Evolutionary conservation across 2,888 invertebrate genomes (phyloP).

Genomic region (Ornithoptera alexandrae): DNA sequence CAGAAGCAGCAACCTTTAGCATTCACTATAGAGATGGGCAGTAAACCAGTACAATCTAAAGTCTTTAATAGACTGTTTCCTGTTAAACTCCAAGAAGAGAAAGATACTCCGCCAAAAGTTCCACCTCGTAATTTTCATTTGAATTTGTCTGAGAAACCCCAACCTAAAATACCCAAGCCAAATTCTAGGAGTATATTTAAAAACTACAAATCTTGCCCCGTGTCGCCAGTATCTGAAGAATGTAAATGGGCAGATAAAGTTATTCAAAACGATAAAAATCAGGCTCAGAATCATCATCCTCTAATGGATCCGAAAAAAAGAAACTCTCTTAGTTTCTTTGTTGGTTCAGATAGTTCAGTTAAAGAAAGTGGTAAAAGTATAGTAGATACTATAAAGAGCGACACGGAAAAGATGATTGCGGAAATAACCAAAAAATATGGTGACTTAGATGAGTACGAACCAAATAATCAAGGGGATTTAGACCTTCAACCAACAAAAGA

Average conservation of each 20-base stretch:
- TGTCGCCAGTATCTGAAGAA: constrained; percentile 90
- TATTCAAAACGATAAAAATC: constrained; percentile 50
- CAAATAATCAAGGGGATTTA: constrained; percentile 52
- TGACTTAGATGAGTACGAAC: constrained; percentile 77
- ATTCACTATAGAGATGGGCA: constrained; percentile 63
- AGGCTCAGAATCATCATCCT: constrained; percentile 51
- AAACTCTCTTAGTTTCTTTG: constrained; percentile 83
- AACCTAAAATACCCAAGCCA: constrained; percentile 57
- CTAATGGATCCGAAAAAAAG: constrained; percentile 75
- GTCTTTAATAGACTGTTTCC: constrained; percentile 72
- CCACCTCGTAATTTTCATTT: constrained; percentile 66
- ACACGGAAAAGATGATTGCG: constrained; percentile 83
- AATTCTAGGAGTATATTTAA: constrained; percentile 80
- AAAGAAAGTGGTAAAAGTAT: constrained; percentile 78
- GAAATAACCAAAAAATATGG: constrained; percentile 83
- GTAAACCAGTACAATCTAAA: constrained; percentile 61
- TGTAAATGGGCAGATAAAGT: constrained; percentile 82
- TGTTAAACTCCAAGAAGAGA: constrained; percentile 44
- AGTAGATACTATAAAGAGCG: constrained; percentile 81
- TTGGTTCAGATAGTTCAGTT: constrained; percentile 77
- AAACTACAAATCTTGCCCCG: constrained; percentile 88
- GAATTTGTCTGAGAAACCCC: constrained; percentile 63
- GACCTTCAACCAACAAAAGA: constrained; percentile 69
- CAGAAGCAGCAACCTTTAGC: constrained; percentile 53
- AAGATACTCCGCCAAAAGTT: constrained; percentile 50